Conservation (phyloP, 1,140 invertebrate genomes). For the Heliconius congener region DNA sequence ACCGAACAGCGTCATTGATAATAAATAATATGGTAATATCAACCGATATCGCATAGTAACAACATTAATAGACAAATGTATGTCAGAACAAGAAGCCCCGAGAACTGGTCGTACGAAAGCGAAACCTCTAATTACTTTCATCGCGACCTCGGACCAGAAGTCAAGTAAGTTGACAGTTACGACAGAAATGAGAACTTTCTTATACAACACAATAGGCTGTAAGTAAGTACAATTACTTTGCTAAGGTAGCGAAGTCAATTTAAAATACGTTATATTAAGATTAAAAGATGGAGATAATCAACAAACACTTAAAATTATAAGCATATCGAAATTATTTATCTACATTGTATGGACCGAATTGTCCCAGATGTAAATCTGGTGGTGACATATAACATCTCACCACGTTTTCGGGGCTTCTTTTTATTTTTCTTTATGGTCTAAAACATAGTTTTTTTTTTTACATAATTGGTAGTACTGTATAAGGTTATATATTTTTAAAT, state of each 20-base stretch:
- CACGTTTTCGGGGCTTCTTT: no score
- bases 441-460: no score
- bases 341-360: background rate
- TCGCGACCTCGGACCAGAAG: constrained; percentile 39
- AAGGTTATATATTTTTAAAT: no score
- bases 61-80: constrained; percentile 38
- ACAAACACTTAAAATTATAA: no score
- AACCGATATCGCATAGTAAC: constrained; percentile 9
- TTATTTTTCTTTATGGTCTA: no score
- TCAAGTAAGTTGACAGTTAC: constrained; percentile 20
- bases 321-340: no score
- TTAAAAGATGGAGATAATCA: no score
- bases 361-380: background rate
- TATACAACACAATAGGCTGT: background rate
- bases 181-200: constrained; percentile 19
- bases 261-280: background rate
- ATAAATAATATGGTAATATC: background rate
- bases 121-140: constrained; percentile 66
- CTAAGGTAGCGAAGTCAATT: background rate
- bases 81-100: constrained; percentile 41
- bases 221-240: background rate
- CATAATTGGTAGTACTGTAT: no score
- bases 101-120: constrained; percentile 60
- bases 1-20: background rate
- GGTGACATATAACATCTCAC: background rate